Base-by-base conservation (phyloP, 2,888 invertebrate genomes). In the Ligdia adustata region DNA sequence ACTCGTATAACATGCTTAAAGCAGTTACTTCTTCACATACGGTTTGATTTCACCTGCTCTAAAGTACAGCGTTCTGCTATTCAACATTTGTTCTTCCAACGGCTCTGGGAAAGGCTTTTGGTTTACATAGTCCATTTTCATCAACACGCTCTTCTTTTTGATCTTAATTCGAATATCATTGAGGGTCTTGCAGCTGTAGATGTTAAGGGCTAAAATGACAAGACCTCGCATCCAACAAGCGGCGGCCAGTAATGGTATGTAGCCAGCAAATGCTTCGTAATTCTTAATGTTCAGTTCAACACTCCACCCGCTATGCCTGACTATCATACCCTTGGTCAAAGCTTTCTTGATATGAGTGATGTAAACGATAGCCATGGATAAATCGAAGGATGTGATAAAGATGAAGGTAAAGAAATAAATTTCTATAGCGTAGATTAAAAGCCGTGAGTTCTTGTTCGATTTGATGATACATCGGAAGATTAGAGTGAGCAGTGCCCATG, bases 341-440 rank as follows among this genome's bases (percentile, higher is more conserved):
- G 84, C 82, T 29, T 83, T 79, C 35, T 79, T 79, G 4, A 89
- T 83, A 37, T 88, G 79, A 0, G 82, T 69, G 5, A 83, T 62
- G 48, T 86, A 85, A 0, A 86, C 72, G 0, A 82, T 66, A 0
- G 72, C 87, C 84, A 88, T 84, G 0, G 85, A 83, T 0, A 79
- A 5, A 31, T 89, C 88, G 24, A 80, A 86, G 9, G 68, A 29
- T 1, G 72, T 43, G 1, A 84, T 60, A 5, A 62, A 55, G 0
- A 77, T 27, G 9, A 62, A 66, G 0, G 42, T 22, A 41, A 69
- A 77, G 35, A 76, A 75, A 37, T 75, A 76, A 0, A 63, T 6
- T 0, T 27, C 24, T 4, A 86, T 58, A 0, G 65, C 11, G 0
- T 61, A 14, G 32, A 75, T 79, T 4, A 79, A 47, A 0, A 68